Conservation (phyloP, 92 coral and sea anemone genomes). For the Porites divaricata region DNA sequence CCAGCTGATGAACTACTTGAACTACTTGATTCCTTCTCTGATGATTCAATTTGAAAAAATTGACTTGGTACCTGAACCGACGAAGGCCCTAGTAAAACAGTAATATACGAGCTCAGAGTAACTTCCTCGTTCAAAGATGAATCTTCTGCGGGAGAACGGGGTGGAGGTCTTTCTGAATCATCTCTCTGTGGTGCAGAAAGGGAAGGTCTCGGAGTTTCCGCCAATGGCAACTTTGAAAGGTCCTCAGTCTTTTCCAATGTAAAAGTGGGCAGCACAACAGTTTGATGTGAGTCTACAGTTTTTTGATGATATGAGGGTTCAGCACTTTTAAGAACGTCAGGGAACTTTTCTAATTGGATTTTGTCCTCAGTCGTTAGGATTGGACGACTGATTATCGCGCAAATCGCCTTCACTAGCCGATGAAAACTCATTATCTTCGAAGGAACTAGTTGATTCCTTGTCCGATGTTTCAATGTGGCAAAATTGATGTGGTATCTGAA, state of each 20-base stretch:
- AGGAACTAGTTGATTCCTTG: neutral
- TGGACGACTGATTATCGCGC: neutral
- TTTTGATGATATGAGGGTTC: too few species aligned
- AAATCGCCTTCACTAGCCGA: neutral
- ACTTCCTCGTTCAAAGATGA: neutral
- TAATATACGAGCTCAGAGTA: neutral
- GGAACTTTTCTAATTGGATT: too few species aligned
- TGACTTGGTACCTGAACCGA: neutral
- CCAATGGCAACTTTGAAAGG: too few species aligned
- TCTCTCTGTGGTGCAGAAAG: neutral
- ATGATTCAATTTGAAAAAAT: neutral
- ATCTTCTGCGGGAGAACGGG: neutral
- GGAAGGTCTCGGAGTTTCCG: too few species aligned
- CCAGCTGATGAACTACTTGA: neutral
- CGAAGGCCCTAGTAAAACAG: neutral
- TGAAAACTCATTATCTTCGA: neutral
- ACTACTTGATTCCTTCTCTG: neutral
- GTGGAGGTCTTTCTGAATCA: neutral
- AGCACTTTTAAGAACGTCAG: too few species aligned
- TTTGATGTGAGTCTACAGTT: too few species aligned
- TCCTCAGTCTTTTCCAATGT: too few species aligned
- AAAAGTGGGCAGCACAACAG: too few species aligned
- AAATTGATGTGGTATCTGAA: too few species aligned
- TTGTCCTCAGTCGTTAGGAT: too few species aligned
- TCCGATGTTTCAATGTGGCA: neutral